A percentile compares a stretch with the other conserved stretches of the same genome.
phyloP scores from a whole-genome alignment of 2,797 vertebrate species.

The Neomorphus geoffroyi region DNA sequence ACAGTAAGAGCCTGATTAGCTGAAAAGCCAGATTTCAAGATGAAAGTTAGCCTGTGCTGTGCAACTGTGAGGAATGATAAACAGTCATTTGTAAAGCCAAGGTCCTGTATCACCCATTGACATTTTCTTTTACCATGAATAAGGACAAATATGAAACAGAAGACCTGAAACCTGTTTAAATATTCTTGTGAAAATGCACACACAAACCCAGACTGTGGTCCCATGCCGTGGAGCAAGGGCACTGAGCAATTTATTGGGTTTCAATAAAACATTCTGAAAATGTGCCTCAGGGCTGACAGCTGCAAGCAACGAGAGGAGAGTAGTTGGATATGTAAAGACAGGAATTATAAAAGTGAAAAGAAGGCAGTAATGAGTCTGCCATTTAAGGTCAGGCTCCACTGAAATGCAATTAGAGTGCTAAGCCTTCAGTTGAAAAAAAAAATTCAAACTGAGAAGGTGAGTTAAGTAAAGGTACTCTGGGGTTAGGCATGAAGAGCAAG shows the following conservation, averaged over 20 bases:
- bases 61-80: neutral
- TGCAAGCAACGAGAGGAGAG: neutral
- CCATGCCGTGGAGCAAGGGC: neutral
- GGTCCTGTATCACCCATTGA: neutral
- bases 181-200: neutral
- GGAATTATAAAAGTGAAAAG: slow-evolving; percentile 5
- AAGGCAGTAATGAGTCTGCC: slow-evolving; percentile 5
- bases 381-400: neutral
- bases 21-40: neutral
- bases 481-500: neutral
- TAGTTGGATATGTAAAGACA: neutral
- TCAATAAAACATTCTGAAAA: neutral
- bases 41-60: neutral
- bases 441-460: neutral
- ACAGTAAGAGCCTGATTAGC: neutral
- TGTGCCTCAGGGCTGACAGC: neutral
- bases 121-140: neutral
- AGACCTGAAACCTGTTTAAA: neutral
- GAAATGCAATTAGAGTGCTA: neutral
- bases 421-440: neutral
- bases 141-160: neutral
- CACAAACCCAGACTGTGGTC: neutral
- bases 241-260: neutral
- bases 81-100: neutral
- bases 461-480: neutral